Conservation (phyloP, 2,797 vertebrate genomes). For the Ambastaia sidthimunki region DNA sequence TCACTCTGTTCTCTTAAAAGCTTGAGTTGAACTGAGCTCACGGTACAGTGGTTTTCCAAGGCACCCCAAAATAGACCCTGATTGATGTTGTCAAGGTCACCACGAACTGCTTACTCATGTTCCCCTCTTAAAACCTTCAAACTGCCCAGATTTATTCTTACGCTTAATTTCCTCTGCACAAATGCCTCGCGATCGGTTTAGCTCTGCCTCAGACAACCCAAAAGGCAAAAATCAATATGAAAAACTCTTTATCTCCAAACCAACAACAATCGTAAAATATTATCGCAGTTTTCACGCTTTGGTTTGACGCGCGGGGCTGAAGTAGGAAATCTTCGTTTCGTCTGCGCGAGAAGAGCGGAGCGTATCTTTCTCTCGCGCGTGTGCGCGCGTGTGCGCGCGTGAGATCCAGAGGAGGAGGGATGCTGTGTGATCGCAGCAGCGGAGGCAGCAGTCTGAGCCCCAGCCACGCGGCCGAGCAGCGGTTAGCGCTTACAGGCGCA, state of each 20-base stretch:
- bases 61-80: slow-evolving; percentile 21
- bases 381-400: slow-evolving; percentile 36
- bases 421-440: slow-evolving; percentile 49
- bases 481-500: slow-evolving; percentile 51
- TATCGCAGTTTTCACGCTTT: background rate
- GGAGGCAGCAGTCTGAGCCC: slow-evolving; percentile 46
- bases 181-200: slow-evolving; percentile 6
- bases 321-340: background rate
- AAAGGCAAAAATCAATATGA: background rate
- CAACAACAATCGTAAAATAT: background rate
- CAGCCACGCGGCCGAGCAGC: slow-evolving; percentile 56
- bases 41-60: slow-evolving; percentile 6
- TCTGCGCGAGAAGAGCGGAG: slow-evolving; percentile 6
- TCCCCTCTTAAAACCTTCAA: slow-evolving; percentile 16
- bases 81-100: slow-evolving; percentile 30
- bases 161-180: slow-evolving; percentile 40
- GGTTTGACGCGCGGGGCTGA: slow-evolving; percentile 2
- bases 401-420: slow-evolving; percentile 55
- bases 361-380: background rate
- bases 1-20: background rate
- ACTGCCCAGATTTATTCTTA: slow-evolving; percentile 11
- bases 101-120: slow-evolving; percentile 12
- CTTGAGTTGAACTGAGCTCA: background rate
- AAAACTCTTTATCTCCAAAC: too few relatives aligned
- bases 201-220: slow-evolving; percentile 1